Base-by-base conservation (phyloP, 2,888 invertebrate species). In the Drosophila formosana region DNA sequence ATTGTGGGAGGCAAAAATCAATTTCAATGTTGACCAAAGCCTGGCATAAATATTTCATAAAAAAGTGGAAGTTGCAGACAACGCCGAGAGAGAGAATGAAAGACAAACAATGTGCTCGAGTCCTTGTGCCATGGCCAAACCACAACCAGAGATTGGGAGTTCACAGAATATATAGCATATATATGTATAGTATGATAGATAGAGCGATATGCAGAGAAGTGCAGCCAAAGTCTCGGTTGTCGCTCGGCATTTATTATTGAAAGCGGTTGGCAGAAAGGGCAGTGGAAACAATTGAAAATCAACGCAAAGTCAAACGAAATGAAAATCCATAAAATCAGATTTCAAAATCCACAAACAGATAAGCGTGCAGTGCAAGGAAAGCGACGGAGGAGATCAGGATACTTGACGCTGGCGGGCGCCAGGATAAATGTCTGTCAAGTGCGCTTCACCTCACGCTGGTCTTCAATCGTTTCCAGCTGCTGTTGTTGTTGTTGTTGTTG, bases 311-410 rank as follows among this genome's bases (percentile, higher is more conserved):
- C 85, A 81, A 89, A 77, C 80, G 84, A 75, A 87, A 89, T 84
- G 80, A 89, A 82, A 89, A 89, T 80, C 86, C 82, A 85, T 87
- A 87, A 85, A 85, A 85, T 89, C 88, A 77, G 85, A 89, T 84
- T 89, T 89, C 89, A 87, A 84, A 89, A 87, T 79, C 82, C 78
- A 77, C 80, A 80, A 88, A 82, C 78, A 78, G 88, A 88, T 72
- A 80, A 69, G 73, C 60, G 45, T 55, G 66, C 50, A 64, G 47
- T 72, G 73, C 78, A 61, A 51, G 45, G 41, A 50, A 45, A 58
- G 43, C 8, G 23, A 25, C 8, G 6, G 5, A 23, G 13, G 28
- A 53, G 43, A n/a, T 37, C 30, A 61, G 60, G 60, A 74, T 58
- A 74, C 68, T 76, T 58, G 79, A 66, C 43, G 58, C 70, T 66